Conservation (phyloP, 2,888 invertebrate genomes). For the Scaptomyza tumidula region DNA sequence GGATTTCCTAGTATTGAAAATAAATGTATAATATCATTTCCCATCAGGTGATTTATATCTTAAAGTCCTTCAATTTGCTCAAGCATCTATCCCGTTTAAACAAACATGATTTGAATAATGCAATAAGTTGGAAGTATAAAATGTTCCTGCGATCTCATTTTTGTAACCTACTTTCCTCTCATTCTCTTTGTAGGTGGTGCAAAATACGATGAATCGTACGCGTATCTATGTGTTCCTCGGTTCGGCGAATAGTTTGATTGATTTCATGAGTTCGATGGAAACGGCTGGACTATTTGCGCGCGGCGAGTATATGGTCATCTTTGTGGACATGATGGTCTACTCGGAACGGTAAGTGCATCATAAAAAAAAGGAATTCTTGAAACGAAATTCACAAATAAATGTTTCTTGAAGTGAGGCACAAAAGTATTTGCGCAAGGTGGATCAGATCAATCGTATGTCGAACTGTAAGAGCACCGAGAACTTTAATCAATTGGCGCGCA, state of each 20-base stretch:
- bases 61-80: too few species aligned
- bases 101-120: too few species aligned
- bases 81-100: too few species aligned
- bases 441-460: slow-evolving; percentile 86
- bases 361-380: not conserved
- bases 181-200: slow-evolving; percentile 83
- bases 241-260: slow-evolving; percentile 92
- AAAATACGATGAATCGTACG: slow-evolving; percentile 93
- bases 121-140: not conserved
- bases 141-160: not conserved
- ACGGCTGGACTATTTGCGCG: slow-evolving; percentile 93
- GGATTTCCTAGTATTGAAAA: too few species aligned
- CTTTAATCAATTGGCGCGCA: slow-evolving; percentile 89
- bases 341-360: slow-evolving; percentile 86
- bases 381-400: not conserved
- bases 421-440: slow-evolving; percentile 91
- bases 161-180: not conserved
- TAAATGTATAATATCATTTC: too few species aligned
- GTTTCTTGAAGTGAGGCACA: slow-evolving; percentile 86
- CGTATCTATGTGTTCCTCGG: slow-evolving; percentile 98
- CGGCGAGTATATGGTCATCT: slow-evolving; percentile 97
- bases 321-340: slow-evolving; percentile 96
- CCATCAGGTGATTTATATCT: too few species aligned
- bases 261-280: slow-evolving; percentile 97
- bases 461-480: slow-evolving; percentile 86